Base-by-base conservation (phyloP, 2,797 vertebrate genomes). In the Paramormyrops hopkinsi region DNA sequence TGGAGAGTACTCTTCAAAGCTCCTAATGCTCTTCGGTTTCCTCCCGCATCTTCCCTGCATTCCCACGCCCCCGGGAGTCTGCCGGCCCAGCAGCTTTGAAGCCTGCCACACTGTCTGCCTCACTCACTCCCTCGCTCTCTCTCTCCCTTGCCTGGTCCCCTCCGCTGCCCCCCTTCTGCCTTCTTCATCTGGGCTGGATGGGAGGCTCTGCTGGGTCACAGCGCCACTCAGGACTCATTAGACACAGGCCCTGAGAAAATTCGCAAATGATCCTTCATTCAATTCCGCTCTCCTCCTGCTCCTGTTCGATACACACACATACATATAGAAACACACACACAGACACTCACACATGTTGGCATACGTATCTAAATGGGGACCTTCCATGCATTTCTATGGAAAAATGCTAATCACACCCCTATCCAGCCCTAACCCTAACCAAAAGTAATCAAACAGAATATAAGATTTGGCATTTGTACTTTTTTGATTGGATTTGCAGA, bases 191-290 rank as follows among this genome's bases (percentile, higher is more conserved):
- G 46, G 14, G 2, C 48, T 50, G 12, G 19, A 22, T 69, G 48
- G 46, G 83, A 73, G 85, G 56, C n/a, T 62, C 62, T 76, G 59
- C 69, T 62, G 73, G 62, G 76, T 25, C 44, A 14, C 46, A 17
- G 50, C n/a, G n/a, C 17, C 44, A 19, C 33, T 87, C 86, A 48
- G 65, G 17, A 76, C 62, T 89, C 85, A 89, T 87, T 87, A 87
- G 85, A 56, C 33, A n/a, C 62, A 11, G 62, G 50, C 59, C 29
- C 85, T 79, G 84, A 76, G 48, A 87, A 79, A 87, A 76, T 22
- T n/a, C 0, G 4, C 46, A 87, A 87, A 87, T 73, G 12, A 73
- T 86, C 29, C 8, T 85, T 89, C 88, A 85, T 89, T 89, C 56
- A 14, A 9, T 22, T n/a, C 22, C 17, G 22, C 65, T 44, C 29